Evolutionary conservation across 2,113 vertebrate species (phyloP).

Genomic region (Cololabis saira): DNA sequence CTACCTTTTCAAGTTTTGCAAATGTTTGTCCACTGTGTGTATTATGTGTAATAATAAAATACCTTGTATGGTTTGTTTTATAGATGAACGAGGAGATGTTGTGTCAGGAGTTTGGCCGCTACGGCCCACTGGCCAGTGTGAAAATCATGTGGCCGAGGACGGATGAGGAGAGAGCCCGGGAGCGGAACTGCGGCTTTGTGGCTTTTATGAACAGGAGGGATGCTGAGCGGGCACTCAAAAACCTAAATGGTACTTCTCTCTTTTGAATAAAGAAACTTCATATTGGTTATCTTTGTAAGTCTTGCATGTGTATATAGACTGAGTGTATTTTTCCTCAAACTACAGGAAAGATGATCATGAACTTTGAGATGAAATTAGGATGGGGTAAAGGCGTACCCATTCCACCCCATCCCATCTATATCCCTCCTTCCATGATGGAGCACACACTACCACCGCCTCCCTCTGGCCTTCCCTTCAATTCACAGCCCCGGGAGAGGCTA

Average conservation of each 20-base stretch:
- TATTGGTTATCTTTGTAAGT: not conserved
- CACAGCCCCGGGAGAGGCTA: conserved; percentile 95
- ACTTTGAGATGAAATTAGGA: conserved; percentile 99
- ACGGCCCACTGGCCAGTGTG: conserved; percentile 96
- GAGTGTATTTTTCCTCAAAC: not conserved
- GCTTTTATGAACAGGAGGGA: conserved; percentile 99
- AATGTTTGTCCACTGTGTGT: not conserved
- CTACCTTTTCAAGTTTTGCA: too few species aligned
- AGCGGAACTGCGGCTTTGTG: conserved; percentile 99
- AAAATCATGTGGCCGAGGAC: conserved; percentile 99
- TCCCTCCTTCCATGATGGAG: conserved; percentile 99
- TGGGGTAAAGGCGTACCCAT: conserved; percentile 99
- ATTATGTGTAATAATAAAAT: not conserved
- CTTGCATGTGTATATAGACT: not conserved
- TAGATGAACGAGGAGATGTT: conserved; percentile 99
- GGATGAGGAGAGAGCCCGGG: conserved; percentile 97
- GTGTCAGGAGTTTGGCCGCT: conserved; percentile 98
- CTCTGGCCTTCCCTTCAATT: conserved; percentile 98
- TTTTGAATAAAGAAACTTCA: not conserved
- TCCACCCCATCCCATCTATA: conserved; percentile 98
- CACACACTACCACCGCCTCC: conserved; percentile 97
- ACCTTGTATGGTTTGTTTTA: not conserved
- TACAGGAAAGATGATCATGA: conserved; percentile 98
- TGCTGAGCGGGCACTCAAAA: conserved; percentile 97
- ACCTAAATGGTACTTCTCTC: conserved; percentile 89